A percentile compares a stretch with the other conserved stretches of the same genome.
These are phyloP conservation scores for Labeo rohita DNA, from an alignment of 2,113 vertebrate species.

Conservation along the genomic window DNA sequence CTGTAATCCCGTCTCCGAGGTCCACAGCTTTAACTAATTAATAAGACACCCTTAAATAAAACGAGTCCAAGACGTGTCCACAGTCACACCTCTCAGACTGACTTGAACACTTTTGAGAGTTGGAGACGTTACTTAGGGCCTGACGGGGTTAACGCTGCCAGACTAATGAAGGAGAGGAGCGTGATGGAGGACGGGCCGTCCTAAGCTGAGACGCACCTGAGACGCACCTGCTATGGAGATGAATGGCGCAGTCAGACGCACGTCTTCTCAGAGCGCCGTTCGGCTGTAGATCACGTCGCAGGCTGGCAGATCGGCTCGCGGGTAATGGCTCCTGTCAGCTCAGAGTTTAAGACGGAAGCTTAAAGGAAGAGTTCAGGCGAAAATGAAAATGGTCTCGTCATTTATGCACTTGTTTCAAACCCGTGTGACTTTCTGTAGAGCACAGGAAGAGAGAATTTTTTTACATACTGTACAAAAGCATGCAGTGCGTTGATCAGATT, in stretches of 20 bases:
- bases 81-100: not conserved
- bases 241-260: not conserved
- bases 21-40: constrained; percentile 78
- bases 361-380: not conserved
- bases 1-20: constrained; percentile 70
- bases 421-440: not conserved
- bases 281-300: not conserved
- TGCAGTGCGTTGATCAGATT: too few relatives aligned
- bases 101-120: constrained; percentile 7
- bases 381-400: not conserved
- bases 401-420: not conserved
- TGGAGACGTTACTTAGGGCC: constrained; percentile 4
- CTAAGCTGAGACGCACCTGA: not conserved
- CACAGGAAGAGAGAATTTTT: too few relatives aligned
- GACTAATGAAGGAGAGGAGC: constrained; percentile 1
- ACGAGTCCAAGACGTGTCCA: constrained; percentile 29
- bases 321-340: not conserved
- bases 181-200: not conserved
- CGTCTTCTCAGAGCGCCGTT: not conserved
- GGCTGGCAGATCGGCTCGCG: not conserved
- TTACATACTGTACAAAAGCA: too few relatives aligned
- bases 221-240: constrained; percentile 21
- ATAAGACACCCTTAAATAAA: constrained; percentile 75
- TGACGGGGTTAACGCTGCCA: not conserved
- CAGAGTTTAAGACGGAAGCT: not conserved